Percentiles rank a stretch among this genome's conserved stretches.
Evolutionary conservation across 2,113 vertebrate species (phyloP).

Genomic region (Macrotis lagotis): DNA sequence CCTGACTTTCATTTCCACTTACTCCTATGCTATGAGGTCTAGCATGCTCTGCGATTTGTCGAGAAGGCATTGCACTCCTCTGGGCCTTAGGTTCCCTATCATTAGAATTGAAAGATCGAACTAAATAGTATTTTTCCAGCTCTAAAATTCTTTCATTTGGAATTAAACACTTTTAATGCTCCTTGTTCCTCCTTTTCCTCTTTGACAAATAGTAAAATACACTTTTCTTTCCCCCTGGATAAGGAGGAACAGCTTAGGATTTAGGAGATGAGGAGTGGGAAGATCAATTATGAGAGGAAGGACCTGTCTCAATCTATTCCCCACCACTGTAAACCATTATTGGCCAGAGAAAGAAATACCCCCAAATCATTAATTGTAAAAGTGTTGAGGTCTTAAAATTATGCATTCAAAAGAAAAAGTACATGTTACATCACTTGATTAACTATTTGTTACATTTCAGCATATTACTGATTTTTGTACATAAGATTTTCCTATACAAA

Average conservation of each 20-base stretch:
- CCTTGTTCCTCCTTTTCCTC: neutral
- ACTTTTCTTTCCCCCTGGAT: neutral
- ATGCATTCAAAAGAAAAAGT: neutral
- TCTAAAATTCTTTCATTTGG: neutral
- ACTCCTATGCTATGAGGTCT: neutral
- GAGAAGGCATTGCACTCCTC: neutral
- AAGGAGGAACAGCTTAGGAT: neutral
- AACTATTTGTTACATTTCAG: neutral
- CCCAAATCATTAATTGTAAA: neutral
- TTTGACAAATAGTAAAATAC: neutral
- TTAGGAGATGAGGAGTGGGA: neutral
- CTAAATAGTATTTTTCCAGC: neutral
- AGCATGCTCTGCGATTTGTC: neutral
- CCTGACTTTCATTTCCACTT: neutral
- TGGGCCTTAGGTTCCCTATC: neutral
- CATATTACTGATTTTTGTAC: neutral
- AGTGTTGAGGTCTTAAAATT: neutral
- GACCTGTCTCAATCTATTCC: neutral
- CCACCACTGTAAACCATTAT: neutral
- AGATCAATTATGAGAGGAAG: neutral
- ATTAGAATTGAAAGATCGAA: neutral
- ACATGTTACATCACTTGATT: neutral
- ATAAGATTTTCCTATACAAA: neutral
- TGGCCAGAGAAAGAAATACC: neutral
- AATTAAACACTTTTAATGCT: neutral